Evolutionary conservation across 2,113 vertebrate species (phyloP).

Genomic region (Bettongia penicillata): DNA sequence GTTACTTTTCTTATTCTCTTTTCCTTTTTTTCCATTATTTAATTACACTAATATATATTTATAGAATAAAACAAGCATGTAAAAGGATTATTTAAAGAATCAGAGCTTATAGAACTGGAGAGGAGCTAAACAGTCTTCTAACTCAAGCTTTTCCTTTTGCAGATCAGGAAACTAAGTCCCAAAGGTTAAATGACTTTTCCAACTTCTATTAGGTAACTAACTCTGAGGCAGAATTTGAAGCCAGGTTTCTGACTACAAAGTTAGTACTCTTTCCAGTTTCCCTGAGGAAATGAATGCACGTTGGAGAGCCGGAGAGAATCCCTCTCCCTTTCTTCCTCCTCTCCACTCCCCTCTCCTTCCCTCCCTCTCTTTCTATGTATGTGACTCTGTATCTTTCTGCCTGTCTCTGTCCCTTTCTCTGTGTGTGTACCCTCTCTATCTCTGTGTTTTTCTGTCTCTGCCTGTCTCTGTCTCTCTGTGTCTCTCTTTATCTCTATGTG

Average conservation of each 20-base stretch:
- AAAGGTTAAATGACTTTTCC: background rate
- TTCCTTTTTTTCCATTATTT: no score
- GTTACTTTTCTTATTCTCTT: no score
- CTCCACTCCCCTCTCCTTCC: no score
- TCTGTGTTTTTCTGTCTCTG: no score
- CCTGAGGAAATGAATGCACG: background rate
- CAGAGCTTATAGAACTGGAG: background rate
- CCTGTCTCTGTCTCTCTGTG: no score
- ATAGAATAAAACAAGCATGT: background rate
- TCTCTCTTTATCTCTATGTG: no score
- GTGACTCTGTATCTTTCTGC: no score
- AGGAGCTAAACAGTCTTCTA: background rate
- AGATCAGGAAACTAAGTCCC: background rate
- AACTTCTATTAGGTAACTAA: background rate
- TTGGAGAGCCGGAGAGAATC: background rate
- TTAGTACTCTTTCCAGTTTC: background rate
- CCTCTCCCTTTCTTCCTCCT: background rate
- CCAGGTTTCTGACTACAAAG: background rate
- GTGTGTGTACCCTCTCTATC: no score
- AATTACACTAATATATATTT: background rate
- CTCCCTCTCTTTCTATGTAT: no score
- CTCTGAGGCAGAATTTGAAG: background rate
- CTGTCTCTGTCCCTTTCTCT: no score
- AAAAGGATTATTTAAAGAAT: background rate
- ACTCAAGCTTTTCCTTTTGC: background rate